These are phyloP conservation scores for Apostichopus californicus DNA, from an alignment of 35 echinoderm and acorn worm species.

Conservation along the genomic window DNA sequence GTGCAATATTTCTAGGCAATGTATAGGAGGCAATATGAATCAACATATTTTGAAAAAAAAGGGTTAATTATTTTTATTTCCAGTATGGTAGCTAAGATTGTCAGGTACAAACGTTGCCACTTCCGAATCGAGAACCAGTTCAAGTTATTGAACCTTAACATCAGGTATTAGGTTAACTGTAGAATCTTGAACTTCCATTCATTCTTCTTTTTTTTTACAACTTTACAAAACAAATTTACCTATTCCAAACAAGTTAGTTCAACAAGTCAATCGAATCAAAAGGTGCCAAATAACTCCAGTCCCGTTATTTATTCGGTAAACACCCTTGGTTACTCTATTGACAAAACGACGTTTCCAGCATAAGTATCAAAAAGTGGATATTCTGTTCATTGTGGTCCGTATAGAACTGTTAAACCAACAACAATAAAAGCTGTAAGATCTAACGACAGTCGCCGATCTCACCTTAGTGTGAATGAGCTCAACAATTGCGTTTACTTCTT, in stretches of 20 bases:
- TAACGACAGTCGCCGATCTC: conserved; percentile 19
- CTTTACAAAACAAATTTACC: background rate
- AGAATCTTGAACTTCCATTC: too few species aligned
- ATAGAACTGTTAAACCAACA: conserved; percentile 42
- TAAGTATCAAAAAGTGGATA: background rate
- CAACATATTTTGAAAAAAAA: too few species aligned
- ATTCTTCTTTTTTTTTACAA: background rate
- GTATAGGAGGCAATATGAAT: too few species aligned
- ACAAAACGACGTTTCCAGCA: background rate
- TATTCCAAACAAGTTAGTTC: background rate
- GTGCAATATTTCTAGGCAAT: too few species aligned
- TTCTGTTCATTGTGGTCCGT: background rate
- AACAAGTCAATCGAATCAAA: background rate
- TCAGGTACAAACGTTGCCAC: too few species aligned
- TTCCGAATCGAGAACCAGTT: too few species aligned
- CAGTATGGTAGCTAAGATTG: too few species aligned
- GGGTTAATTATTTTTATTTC: too few species aligned
- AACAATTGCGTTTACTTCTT: conserved; percentile 36
- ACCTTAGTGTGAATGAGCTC: conserved; percentile 22
- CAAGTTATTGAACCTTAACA: too few species aligned
- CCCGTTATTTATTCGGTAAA: background rate
- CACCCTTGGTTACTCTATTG: background rate
- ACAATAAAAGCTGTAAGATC: conserved; percentile 24
- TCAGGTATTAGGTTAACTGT: too few species aligned
- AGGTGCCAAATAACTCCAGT: background rate